Base-by-base conservation (phyloP, 1,140 invertebrate species). In the Drosophila bipectinata region DNA sequence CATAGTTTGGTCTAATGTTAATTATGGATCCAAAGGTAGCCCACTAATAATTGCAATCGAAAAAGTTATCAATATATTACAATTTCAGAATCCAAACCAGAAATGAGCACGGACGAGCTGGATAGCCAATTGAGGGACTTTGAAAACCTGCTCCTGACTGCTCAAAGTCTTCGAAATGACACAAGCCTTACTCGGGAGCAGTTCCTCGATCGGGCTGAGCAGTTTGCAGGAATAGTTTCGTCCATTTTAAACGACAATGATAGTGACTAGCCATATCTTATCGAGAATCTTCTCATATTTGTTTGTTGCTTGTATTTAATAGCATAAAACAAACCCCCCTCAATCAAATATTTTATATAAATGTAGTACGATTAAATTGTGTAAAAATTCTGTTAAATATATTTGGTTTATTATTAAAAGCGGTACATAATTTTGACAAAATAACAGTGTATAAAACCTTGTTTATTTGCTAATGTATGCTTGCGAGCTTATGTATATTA, bases 401-500 rank as follows among this genome's bases (percentile, higher is more conserved):
- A 76, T 76, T 76, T 76, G 72, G 72, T 76, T 76, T 76, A 76
- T 76, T 76, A 76, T 76, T 76, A 76, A 76, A 67, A 76, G 72
- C 72, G 61, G 72, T 76, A 76, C 72, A 76, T 67, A 59, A 75
- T 68, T 52, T 74, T 72, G 68, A 34, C 61, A 71, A 76, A 68
- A 67, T 67, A 76, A 76, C 72, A 76, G 75, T 62, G 72, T 76
- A 76, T 76, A 76, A 76, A 76, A 76, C 72, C 52, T 67, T 75
- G 72, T 75, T 57, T 67, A 76, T 76, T 66, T 76, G 72, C 72
- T 76, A 75, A 75, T 59, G 73, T 75, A 76, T 76, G 72, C 72
- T 76, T 76, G 72, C 67, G 72, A 76, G 73, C 72, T 76, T 76
- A 76, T 67, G 61, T 76, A 85, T 82, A 87, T 84, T 85, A 85